These are phyloP conservation scores for Rhinichthys klamathensis DNA, from an alignment of 2,113 vertebrate species.

Conservation along the genomic window DNA sequence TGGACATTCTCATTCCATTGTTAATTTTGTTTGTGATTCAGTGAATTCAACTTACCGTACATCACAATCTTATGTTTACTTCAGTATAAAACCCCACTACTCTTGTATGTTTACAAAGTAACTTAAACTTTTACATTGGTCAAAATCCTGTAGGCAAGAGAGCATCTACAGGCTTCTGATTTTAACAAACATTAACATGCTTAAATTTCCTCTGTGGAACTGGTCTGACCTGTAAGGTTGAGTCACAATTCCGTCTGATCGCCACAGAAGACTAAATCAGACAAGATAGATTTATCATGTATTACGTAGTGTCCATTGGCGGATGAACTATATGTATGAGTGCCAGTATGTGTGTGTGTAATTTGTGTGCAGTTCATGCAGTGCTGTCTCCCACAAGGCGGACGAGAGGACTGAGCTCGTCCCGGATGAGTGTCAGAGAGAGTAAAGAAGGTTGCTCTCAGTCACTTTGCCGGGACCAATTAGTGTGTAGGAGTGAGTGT, in stretches of 20 bases:
- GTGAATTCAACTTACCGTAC: neutral
- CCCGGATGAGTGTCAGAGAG: slow-evolving; percentile 36
- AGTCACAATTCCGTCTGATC: neutral
- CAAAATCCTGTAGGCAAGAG: neutral
- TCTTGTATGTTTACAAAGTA: neutral
- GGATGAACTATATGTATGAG: slow-evolving; percentile 13
- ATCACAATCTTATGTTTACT: neutral
- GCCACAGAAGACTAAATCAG: slow-evolving; percentile 2
- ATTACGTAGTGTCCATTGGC: neutral
- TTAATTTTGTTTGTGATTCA: neutral
- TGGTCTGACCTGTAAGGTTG: neutral
- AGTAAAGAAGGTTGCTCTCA: slow-evolving; percentile 21
- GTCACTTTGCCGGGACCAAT: slow-evolving; percentile 44
- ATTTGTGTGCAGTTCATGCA: slow-evolving; percentile 36
- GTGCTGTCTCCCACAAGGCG: neutral
- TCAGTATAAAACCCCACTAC: neutral
- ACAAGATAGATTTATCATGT: slow-evolving; percentile 16
- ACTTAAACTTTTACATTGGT: neutral
- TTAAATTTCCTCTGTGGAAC: neutral
- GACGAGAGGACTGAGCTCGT: slow-evolving; percentile 3
- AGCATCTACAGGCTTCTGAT: neutral
- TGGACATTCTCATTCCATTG: slow-evolving; percentile 23
- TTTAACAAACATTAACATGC: slow-evolving; percentile 21
- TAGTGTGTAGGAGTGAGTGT: slow-evolving; percentile 40
- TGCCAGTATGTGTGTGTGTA: neutral